Evolutionary conservation across 2,888 invertebrate species (phyloP).

Genomic region (Agrilus mali): DNA sequence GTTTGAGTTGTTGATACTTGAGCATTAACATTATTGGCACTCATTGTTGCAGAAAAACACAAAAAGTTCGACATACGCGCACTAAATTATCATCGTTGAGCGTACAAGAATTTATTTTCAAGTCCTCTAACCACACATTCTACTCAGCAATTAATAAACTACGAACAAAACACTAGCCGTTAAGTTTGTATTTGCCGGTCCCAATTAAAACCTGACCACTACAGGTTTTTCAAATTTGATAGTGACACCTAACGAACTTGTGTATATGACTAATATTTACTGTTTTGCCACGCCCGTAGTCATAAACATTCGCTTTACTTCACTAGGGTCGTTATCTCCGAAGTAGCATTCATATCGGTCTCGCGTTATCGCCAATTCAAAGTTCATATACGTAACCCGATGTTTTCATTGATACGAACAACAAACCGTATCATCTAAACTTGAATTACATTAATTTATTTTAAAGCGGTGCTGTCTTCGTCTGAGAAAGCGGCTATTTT

Average conservation of each 20-base stretch:
- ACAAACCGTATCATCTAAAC: too few species aligned
- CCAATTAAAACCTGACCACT: constrained; percentile 9
- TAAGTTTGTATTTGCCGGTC: not conserved
- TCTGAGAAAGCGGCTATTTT: too few species aligned
- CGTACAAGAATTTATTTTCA: not conserved
- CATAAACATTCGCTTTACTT: not conserved
- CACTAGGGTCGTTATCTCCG: not conserved
- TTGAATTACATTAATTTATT: too few species aligned
- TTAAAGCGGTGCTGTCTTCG: too few species aligned
- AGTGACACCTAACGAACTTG: constrained; percentile 18
- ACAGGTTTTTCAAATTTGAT: constrained; percentile 14
- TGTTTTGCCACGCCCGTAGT: constrained; percentile 33
- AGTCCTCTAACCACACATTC: not conserved
- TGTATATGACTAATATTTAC: constrained; percentile 31
- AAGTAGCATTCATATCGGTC: too few species aligned
- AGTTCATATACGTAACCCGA: too few species aligned
- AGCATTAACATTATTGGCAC: constrained; percentile 34
- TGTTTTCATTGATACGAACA: too few species aligned
- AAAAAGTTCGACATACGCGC: too few species aligned
- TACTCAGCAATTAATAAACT: too few species aligned
- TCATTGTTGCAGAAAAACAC: constrained; percentile 20
- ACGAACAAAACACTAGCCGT: too few species aligned
- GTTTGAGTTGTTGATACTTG: constrained; percentile 29
- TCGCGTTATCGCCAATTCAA: too few species aligned
- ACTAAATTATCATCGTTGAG: too few species aligned